phyloP scores from a whole-genome alignment of 2,888 invertebrate genomes.

The Drymonia ruficornis region DNA sequence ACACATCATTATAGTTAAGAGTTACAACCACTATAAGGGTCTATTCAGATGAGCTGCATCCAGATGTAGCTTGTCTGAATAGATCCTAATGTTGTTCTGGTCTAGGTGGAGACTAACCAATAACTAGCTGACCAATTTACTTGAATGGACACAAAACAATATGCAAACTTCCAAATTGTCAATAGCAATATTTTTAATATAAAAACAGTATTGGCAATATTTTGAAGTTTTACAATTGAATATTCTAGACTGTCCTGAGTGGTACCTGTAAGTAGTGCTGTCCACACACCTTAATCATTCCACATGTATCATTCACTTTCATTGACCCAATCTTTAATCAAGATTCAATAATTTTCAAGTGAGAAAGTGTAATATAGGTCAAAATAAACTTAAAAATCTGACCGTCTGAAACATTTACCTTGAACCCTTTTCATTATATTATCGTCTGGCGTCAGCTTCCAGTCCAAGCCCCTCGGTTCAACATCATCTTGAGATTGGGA shows the following conservation, averaged over 20 bases:
- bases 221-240: background rate
- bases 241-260: no score
- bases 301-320: no score
- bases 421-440: constrained; percentile 65
- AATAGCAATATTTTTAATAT: constrained; percentile 33
- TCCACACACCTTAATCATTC: no score
- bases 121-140: background rate
- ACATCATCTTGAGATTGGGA: constrained; percentile 67
- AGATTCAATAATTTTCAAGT: background rate
- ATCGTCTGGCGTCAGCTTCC: constrained; percentile 69
- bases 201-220: constrained; percentile 39
- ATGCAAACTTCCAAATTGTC: constrained; percentile 33
- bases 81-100: no score
- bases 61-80: no score
- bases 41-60: no score
- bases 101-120: background rate
- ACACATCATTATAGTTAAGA: no score
- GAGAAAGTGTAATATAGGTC: constrained; percentile 34
- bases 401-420: constrained; percentile 68
- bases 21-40: no score
- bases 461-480: constrained; percentile 53
- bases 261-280: no score
- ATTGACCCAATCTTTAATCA: background rate
- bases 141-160: constrained; percentile 17
- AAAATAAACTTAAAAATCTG: constrained; percentile 54